These are phyloP conservation scores for Diacarnus erythraeanus DNA, from an alignment of 37 sponge, comb jelly and placozoan species.

Conservation along the genomic window DNA sequence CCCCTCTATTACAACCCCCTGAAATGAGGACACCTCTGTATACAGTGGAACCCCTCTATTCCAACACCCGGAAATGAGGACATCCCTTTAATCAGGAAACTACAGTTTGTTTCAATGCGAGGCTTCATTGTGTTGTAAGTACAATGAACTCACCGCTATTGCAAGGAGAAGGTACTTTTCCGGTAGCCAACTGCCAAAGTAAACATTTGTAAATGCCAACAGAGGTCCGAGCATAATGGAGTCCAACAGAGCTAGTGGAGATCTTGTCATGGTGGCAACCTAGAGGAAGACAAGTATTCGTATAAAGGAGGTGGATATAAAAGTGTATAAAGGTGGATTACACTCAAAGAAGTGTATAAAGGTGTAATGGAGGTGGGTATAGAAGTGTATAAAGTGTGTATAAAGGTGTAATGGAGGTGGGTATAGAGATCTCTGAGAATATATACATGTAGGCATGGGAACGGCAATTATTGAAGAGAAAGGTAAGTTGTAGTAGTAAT, in stretches of 20 bases:
- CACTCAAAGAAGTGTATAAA: not conserved
- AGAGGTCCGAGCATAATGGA: slow-evolving; percentile 72
- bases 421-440: not conserved
- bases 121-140: too few species aligned
- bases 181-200: slow-evolving; percentile 20
- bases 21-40: too few species aligned
- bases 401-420: not conserved
- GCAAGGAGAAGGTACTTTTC: slow-evolving; percentile 4
- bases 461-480: too few species aligned
- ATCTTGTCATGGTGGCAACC: slow-evolving; percentile 79
- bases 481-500: too few species aligned
- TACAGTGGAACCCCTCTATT: too few species aligned
- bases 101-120: too few species aligned
- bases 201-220: slow-evolving; percentile 40
- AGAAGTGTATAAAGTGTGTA: not conserved
- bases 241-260: slow-evolving; percentile 69
- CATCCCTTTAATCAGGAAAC: too few species aligned
- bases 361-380: not conserved
- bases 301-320: not conserved
- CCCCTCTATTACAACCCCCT: too few species aligned
- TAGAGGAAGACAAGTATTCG: slow-evolving; percentile 9
- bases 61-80: too few species aligned
- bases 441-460: too few species aligned
- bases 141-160: slow-evolving; percentile 23
- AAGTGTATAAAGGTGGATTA: not conserved